Percentiles rank a stretch among this genome's conserved stretches.
phyloP scores from a whole-genome alignment of 2,888 invertebrate genomes.

The Agapetus fuscipes region DNA sequence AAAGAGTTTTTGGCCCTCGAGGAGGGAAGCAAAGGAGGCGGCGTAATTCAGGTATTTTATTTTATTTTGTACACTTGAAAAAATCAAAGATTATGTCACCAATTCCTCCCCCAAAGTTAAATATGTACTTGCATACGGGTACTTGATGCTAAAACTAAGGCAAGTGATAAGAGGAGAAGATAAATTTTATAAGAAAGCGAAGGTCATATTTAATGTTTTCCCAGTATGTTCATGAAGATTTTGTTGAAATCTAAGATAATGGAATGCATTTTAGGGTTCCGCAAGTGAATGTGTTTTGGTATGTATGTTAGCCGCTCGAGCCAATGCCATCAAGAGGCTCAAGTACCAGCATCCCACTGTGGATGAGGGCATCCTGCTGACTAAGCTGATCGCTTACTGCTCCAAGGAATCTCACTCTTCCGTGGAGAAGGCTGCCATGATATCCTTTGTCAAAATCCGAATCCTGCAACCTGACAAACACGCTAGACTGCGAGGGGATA shows the following conservation, averaged over 20 bases:
- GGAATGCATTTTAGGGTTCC: conserved; percentile 57
- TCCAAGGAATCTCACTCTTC: conserved; percentile 87
- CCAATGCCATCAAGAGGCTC: conserved; percentile 74
- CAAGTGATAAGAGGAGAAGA: no score
- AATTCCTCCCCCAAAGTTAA: neutral
- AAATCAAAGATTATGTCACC: no score
- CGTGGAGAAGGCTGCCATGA: conserved; percentile 92
- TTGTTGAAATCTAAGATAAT: neutral
- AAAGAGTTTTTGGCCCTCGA: conserved; percentile 75
- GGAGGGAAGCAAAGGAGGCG: conserved; percentile 83
- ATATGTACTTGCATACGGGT: no score
- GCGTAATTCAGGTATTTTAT: conserved; percentile 76
- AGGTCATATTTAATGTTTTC: no score
- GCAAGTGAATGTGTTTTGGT: conserved; percentile 94
- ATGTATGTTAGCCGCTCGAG: conserved; percentile 84
- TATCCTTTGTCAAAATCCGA: conserved; percentile 80
- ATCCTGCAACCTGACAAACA: conserved; percentile 83
- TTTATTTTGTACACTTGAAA: no score
- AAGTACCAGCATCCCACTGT: conserved; percentile 78
- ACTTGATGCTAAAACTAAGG: no score
- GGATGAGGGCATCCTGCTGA: conserved; percentile 82
- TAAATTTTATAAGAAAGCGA: no score
- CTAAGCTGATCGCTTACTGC: conserved; percentile 89
- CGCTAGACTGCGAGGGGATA: conserved; percentile 70
- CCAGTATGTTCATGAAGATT: neutral